Evolutionary conservation across 2,888 invertebrate species (phyloP), one percentile per base, ranked within the genome.

Genomic region (Sarcophaga carnaria): DNA sequence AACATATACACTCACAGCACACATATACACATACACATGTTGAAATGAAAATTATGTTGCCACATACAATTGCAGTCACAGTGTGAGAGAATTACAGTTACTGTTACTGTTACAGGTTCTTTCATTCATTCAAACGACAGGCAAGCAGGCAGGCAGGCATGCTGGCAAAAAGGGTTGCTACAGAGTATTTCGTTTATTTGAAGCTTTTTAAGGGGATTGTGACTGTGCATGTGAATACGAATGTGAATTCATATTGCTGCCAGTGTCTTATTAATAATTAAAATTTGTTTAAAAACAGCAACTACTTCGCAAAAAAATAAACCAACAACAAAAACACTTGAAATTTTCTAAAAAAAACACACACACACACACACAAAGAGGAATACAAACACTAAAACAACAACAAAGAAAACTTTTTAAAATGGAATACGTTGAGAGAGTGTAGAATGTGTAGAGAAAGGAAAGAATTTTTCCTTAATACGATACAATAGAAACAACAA

Each of bases 231-330:
- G 8, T 2, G 10, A 37, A 37, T 37, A 0, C 2, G 37, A 0
- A 8, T 37, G 37, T 37, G 37, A 37, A 37, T 37, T 37, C 37
- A 37, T 37, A 37, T 37, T 37, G 17, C 5, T 54, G 4, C 67
- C 78, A 80, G 64, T 80, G 37, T 85, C 84, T 85, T 80, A 77
- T 85, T 85, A 85, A 80, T 80, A 85, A 85, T 80, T 80, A 80
- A 85, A 84, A 84, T 75, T 76, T 84, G 74, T 76, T 80, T 76
- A 71, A 70, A 84, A 80, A 14, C 4, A 17, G 71, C 60, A 80
- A 62, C 60, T 37, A 63, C 0, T 37, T 10, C 8, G 37, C n/a
- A 37, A 37, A 37, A 37, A 37, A 37, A 37, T 1, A 37, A 1
- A 1, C 10, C 2, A 10, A 70, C 54, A 70, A 62, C 62, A 74